These are phyloP conservation scores for Formica selysi DNA, from an alignment of 1,140 invertebrate genomes.

Conservation along the genomic window DNA sequence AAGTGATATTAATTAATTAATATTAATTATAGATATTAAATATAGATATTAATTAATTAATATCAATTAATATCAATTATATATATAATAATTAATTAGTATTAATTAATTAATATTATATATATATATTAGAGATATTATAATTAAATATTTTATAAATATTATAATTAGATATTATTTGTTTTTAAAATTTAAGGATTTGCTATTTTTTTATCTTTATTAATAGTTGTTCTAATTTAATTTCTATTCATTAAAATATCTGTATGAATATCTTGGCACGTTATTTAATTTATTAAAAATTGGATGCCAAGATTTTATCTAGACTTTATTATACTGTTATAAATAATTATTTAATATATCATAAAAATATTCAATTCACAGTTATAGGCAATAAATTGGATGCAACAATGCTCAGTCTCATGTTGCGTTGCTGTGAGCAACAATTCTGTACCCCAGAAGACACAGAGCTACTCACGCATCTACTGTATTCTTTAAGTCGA, in stretches of 20 bases:
- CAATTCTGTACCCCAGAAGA: constrained; percentile 74
- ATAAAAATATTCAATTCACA: constrained; percentile 24
- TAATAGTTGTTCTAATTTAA: neutral
- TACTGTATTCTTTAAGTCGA: constrained; percentile 69
- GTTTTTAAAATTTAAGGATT: neutral
- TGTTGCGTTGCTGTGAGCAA: constrained; percentile 75
- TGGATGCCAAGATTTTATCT: neutral
- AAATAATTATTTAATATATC: constrained; percentile 29
- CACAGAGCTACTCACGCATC: constrained; percentile 61
- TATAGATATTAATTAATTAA: neutral
- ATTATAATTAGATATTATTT: constrained; percentile 19
- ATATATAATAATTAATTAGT: neutral
- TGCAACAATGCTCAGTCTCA: constrained; percentile 76
- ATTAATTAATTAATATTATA: neutral
- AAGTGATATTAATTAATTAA: neutral
- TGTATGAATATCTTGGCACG: too few species aligned
- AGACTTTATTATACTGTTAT: neutral
- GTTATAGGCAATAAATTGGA: constrained; percentile 80
- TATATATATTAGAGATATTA: neutral
- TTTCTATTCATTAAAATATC: neutral
- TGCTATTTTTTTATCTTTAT: neutral
- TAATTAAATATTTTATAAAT: constrained; percentile 13
- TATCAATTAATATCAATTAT: too few species aligned
- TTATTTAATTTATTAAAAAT: too few species aligned
- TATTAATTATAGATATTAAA: too few species aligned